These are phyloP conservation scores for Tipula lateralis DNA, from an alignment of 2,888 invertebrate genomes.

Conservation along the genomic window DNA sequence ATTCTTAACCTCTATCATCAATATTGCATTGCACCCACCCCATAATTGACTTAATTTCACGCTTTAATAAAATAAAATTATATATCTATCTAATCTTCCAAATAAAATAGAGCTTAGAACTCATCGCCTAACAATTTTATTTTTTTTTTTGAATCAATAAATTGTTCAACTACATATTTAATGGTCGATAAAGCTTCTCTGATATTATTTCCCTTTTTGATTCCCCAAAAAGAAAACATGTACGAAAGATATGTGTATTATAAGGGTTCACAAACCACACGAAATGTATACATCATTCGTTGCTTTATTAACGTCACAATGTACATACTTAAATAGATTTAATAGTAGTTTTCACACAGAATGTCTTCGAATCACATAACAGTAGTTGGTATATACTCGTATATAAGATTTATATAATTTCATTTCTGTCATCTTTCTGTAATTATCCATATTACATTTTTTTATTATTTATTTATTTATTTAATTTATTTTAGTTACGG, in stretches of 20 bases:
- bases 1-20: not conserved
- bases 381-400: not conserved
- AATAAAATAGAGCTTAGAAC: not conserved
- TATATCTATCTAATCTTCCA: not conserved
- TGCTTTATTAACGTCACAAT: not conserved
- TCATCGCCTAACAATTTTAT: not conserved
- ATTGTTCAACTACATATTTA: not conserved
- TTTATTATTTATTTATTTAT: not conserved
- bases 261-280: not conserved
- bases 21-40: not conserved
- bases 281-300: constrained; percentile 7
- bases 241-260: not conserved
- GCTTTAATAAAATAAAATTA: not conserved
- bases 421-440: constrained; percentile 1
- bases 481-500: not conserved
- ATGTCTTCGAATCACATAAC: not conserved
- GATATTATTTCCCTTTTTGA: not conserved
- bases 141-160: not conserved
- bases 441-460: not conserved
- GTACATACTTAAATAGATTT: constrained; percentile 2
- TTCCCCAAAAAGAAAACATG: not conserved
- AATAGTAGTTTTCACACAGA: constrained; percentile 24
- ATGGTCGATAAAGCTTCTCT: not conserved
- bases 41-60: not conserved
- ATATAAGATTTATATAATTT: not conserved